These are phyloP conservation scores for Engraulis encrasicolus DNA, from an alignment of 2,113 vertebrate genomes.

Conservation along the genomic window DNA sequence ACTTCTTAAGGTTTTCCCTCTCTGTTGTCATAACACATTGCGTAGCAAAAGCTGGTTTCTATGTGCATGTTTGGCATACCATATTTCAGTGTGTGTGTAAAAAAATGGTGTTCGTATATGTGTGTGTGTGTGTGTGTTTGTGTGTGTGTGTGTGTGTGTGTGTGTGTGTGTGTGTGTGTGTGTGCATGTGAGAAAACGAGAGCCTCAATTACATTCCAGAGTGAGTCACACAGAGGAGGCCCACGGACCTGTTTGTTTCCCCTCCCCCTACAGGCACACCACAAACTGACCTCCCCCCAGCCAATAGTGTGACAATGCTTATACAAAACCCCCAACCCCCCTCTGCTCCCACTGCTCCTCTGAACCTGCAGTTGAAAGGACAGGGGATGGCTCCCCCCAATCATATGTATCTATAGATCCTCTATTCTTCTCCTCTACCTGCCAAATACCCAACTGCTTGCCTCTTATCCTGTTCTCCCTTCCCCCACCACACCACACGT, in stretches of 20 bases:
- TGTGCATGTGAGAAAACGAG: slow-evolving; percentile 37
- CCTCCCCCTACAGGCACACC: slow-evolving; percentile 75
- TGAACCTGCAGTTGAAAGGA: slow-evolving; percentile 71
- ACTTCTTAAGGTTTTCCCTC: not conserved
- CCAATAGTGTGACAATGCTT: slow-evolving; percentile 68
- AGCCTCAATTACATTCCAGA: slow-evolving; percentile 67
- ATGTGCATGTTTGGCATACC: not conserved
- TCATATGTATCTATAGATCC: slow-evolving; percentile 72
- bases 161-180: slow-evolving; percentile 32
- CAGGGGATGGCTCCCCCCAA: slow-evolving; percentile 77
- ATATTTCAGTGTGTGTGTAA: not conserved
- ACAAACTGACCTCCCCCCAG: slow-evolving; percentile 66
- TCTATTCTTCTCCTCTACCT: slow-evolving; percentile 75
- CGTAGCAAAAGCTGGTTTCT: not conserved
- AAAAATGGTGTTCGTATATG: slow-evolving; percentile 33
- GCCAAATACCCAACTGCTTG: slow-evolving; percentile 65
- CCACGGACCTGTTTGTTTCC: slow-evolving; percentile 73
- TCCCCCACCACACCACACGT: slow-evolving; percentile 44
- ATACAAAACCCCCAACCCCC: slow-evolving; percentile 62
- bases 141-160: slow-evolving; percentile 30
- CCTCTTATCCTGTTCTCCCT: slow-evolving; percentile 45
- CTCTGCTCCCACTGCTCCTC: slow-evolving; percentile 58
- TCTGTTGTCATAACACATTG: not conserved
- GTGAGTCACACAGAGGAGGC: slow-evolving; percentile 68
- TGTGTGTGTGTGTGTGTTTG: no score